Conservation (phyloP, 2,797 vertebrate species). For the Todus mexicanus region DNA sequence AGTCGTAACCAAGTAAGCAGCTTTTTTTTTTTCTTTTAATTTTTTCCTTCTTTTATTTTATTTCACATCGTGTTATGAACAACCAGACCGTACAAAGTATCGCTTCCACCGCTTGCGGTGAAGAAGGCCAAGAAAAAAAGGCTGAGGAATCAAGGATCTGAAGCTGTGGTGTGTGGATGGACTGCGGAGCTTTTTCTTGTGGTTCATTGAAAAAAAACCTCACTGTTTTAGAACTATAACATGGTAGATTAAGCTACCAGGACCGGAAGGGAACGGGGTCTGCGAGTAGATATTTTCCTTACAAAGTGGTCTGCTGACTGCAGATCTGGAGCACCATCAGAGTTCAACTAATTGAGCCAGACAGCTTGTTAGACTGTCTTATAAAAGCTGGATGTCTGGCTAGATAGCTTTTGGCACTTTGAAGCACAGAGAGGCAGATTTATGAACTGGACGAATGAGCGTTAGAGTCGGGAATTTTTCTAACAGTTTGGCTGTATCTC, state of each 20-base stretch:
- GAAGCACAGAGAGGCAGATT: constrained; percentile 47
- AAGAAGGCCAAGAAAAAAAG: background rate
- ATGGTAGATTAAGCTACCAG: background rate
- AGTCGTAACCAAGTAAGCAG: background rate
- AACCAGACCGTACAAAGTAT: constrained; percentile 16
- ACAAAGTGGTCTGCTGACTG: constrained; percentile 45
- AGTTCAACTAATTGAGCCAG: constrained; percentile 58
- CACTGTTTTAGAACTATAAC: background rate
- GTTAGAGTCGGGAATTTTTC: constrained; percentile 29
- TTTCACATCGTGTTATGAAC: background rate
- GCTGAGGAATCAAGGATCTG: background rate
- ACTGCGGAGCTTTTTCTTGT: background rate
- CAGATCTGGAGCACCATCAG: constrained; percentile 52
- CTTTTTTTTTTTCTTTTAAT: background rate
- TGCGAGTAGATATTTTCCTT: constrained; percentile 30
- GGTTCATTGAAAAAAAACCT: background rate
- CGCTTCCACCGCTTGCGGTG: background rate
- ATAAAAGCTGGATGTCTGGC: constrained; percentile 57
- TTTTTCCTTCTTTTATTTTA: no score
- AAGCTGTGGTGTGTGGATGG: background rate
- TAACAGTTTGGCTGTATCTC: constrained; percentile 6
- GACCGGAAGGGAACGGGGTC: background rate
- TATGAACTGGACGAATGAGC: constrained; percentile 46
- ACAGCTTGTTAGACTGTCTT: constrained; percentile 60
- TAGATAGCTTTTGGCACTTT: constrained; percentile 57